Percentiles rank a stretch among this genome's conserved stretches.
Conservation (phyloP, 2,888 invertebrate genomes). For the Drosophila hawaiiensis region DNA sequence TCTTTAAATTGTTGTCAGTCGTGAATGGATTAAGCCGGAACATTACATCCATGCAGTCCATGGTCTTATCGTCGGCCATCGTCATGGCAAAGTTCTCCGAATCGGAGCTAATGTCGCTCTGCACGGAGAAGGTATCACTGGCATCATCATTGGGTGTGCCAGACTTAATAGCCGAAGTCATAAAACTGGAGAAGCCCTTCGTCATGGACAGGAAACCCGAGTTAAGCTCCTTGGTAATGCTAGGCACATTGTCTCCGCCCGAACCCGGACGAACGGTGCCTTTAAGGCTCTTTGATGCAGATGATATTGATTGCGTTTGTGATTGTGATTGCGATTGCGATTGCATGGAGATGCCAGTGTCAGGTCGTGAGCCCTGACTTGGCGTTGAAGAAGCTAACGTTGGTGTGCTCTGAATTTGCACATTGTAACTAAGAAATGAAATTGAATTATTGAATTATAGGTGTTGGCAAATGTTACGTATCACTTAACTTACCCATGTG, state of each 20-base stretch:
- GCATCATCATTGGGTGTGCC: slow-evolving; percentile 89
- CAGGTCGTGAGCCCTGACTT: slow-evolving; percentile 82
- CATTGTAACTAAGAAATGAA: slow-evolving; percentile 80
- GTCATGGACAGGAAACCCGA: slow-evolving; percentile 91
- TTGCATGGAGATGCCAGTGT: slow-evolving; percentile 81
- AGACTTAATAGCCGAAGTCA: slow-evolving; percentile 92
- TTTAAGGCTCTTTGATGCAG: slow-evolving; percentile 84
- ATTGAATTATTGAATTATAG: not conserved
- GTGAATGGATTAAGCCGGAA: slow-evolving; percentile 86
- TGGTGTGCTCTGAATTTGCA: slow-evolving; percentile 84
- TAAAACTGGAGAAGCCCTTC: slow-evolving; percentile 92
- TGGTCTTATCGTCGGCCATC: slow-evolving; percentile 88
- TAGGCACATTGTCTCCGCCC: slow-evolving; percentile 67
- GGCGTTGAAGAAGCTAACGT: slow-evolving; percentile 80
- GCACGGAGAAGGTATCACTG: slow-evolving; percentile 90
- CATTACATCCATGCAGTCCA: slow-evolving; percentile 90
- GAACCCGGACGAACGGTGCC: slow-evolving; percentile 71
- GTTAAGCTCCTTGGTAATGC: slow-evolving; percentile 86
- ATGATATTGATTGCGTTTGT: slow-evolving; percentile 62
- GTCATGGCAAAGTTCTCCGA: slow-evolving; percentile 94
- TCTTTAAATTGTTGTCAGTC: slow-evolving; percentile 86
- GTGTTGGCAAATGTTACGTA: not conserved
- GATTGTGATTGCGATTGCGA: slow-evolving; percentile 73
- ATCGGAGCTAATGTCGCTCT: slow-evolving; percentile 94
- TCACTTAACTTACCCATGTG: slow-evolving; percentile 81